Base-by-base conservation (phyloP, 2,113 vertebrate species). In the Xyrauchen texanus region DNA sequence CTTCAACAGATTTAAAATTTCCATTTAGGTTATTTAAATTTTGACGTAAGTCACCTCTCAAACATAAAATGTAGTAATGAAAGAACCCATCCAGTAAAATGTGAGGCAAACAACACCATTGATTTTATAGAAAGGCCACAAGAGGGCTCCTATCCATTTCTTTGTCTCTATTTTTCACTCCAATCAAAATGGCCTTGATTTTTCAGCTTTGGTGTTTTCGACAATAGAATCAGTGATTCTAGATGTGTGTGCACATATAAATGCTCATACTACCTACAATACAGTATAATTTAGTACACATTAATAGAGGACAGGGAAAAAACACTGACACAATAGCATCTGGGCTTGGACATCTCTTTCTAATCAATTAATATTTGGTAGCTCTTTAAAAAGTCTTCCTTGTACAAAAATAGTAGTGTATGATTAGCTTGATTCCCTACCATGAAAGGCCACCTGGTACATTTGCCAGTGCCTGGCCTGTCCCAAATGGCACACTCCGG, bases 401-500 rank as follows among this genome's bases (percentile, higher is more conserved):
- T 71, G 34, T 58, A 16, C 1, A 15, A 11, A 57, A 58, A 70
- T n/a, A 13, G 15, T 45, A n/a, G 55, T 13, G 13, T 4, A 13
- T 58, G 55, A 5, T 63, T 8, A 51, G 46, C 57, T 42, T 3
- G 15, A 9, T 12, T 16, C 58, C 46, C n/a, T 51, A 21, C 10
- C n/a, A 42, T 15, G 9, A 7, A 0, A 12, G 21, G 5, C 46
- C 45, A 52, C 71, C 58, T 51, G 46, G 58, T 57, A 6, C n/a
- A 15, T 49, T 61, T 34, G 3, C 52, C 11, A 10, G 42, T 76
- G 90, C 78, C 88, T 83, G n/a, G n/a, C n/a, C n/a, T n/a, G n/a
- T n/a, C n/a, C n/a, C n/a, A n/a, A n/a, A n/a, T n/a, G n/a, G n/a
- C n/a, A n/a, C n/a, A n/a, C n/a, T n/a, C n/a, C n/a, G n/a, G n/a